Conservation (phyloP, 1,140 invertebrate species). For the Aphelinus atriplicis region DNA sequence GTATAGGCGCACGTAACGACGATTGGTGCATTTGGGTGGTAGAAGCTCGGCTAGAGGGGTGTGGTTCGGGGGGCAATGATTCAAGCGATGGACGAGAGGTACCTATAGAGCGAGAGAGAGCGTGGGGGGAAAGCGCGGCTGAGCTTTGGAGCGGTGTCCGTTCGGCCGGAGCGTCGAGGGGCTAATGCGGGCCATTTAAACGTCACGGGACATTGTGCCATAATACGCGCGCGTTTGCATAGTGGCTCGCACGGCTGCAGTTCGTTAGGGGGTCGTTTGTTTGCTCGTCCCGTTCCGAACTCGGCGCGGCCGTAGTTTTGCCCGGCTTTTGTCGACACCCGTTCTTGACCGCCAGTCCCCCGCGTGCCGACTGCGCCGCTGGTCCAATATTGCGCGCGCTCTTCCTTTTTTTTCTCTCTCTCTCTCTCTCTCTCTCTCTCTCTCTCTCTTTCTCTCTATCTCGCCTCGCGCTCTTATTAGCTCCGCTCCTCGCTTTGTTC, state of each 20-base stretch:
- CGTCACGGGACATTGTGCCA: constrained; percentile 58
- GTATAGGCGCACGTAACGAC: background rate
- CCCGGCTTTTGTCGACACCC: constrained; percentile 40
- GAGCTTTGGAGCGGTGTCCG: too few relatives aligned
- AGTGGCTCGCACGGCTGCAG: constrained; percentile 47
- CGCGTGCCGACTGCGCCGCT: constrained; percentile 7
- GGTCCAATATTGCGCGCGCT: too few relatives aligned
- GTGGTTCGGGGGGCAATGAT: constrained; percentile 12
- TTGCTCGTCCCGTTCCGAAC: constrained; percentile 52
- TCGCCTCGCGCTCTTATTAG: background rate
- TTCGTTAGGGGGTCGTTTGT: constrained; percentile 59
- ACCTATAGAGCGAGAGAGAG: background rate
- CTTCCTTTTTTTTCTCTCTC: too few relatives aligned
- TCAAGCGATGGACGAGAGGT: constrained; percentile 6
- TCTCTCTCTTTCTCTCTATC: too few relatives aligned
- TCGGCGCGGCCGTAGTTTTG: constrained; percentile 37
- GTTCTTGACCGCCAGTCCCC: constrained; percentile 30
- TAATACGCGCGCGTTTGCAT: constrained; percentile 55
- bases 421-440: too few relatives aligned
- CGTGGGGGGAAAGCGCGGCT: background rate
- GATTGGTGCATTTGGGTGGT: background rate
- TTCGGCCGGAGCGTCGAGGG: constrained; percentile 29
- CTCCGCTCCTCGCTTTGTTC: background rate
- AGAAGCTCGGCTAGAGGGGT: too few relatives aligned
- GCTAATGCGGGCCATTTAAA: constrained; percentile 59